Evolutionary conservation across 2,888 invertebrate genomes (phyloP), one percentile per base, ranked within the genome.

Genomic region (Drosophila conformis): DNA sequence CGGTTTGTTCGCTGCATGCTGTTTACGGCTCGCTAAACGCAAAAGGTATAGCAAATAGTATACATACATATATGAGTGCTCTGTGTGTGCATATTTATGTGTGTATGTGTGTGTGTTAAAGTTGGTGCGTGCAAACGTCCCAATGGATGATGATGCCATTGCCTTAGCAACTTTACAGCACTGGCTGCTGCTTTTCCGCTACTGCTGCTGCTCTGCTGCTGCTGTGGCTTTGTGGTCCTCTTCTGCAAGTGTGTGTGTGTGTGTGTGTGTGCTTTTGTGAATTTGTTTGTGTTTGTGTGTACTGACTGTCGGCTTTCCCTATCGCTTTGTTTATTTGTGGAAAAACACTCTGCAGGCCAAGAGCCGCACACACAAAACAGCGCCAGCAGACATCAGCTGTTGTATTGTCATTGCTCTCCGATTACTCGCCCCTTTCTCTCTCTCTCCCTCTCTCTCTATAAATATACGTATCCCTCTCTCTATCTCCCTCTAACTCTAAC

Each of bases 251-350:
- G 18, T 42, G 15, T 58, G 64, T 56, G 61, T 31, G 61, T 31
- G 21, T 27, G 36, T 53, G 61, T 31, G n/a, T 27, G 36, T 53
- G 59, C 61, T 49, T 71, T 40, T 58, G 33, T 62, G 54, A 62
- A 27, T 40, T 21, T 62, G 52, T 68, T 25, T 62, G 54, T 65
- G n/a, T 42, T 21, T 62, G 54, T 68, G 46, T 21, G 4, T 7
- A 15, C 61, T n/a, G 38, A 38, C 56, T 56, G 38, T 29, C 76
- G 78, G 73, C 82, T 76, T 76, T 71, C 80, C 53, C 63, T 51
- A 63, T 77, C 74, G 78, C 78, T 80, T 88, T 86, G 86, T 88
- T 86, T 88, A 86, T 86, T 86, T 86, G 86, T 73, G 72, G 10
- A 40, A 83, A 85, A 76, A 79, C 25, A 78, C 65, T 71, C 71